phyloP scores from a whole-genome alignment of 2,113 vertebrate genomes.

The Prochilodus magdalenae region DNA sequence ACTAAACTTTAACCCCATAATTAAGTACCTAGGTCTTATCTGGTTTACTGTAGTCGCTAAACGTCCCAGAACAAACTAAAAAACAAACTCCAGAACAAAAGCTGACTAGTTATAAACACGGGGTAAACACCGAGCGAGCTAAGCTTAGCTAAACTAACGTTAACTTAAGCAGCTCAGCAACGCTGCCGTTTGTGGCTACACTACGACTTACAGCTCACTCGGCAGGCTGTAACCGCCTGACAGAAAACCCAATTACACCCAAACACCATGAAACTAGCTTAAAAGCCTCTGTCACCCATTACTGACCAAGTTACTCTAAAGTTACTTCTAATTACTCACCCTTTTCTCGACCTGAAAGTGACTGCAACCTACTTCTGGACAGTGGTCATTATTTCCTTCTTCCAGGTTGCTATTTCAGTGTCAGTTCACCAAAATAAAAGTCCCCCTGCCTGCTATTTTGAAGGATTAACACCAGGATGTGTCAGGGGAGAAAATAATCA shows the following conservation, averaged over 20 bases:
- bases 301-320: neutral
- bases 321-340: slow-evolving; percentile 40
- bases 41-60: neutral
- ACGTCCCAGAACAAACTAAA: neutral
- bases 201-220: too few species aligned
- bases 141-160: neutral
- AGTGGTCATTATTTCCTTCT: slow-evolving; percentile 52
- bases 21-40: neutral
- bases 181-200: too few species aligned
- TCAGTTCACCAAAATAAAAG: slow-evolving; percentile 47
- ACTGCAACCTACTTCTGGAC: slow-evolving; percentile 40
- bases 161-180: neutral
- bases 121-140: too few species aligned
- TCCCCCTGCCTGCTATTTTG: neutral
- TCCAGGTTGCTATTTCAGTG: slow-evolving; percentile 33
- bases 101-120: too few species aligned
- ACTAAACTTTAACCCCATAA: neutral
- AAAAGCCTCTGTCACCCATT: neutral
- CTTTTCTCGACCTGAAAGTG: slow-evolving; percentile 51
- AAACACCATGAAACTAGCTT: neutral
- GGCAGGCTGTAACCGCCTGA: too few species aligned
- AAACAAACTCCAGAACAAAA: too few species aligned
- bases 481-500: too few species aligned
- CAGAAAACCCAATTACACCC: neutral
- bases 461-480: neutral